Conservation (phyloP, 1,140 invertebrate species). For the Hestina assimilis region DNA sequence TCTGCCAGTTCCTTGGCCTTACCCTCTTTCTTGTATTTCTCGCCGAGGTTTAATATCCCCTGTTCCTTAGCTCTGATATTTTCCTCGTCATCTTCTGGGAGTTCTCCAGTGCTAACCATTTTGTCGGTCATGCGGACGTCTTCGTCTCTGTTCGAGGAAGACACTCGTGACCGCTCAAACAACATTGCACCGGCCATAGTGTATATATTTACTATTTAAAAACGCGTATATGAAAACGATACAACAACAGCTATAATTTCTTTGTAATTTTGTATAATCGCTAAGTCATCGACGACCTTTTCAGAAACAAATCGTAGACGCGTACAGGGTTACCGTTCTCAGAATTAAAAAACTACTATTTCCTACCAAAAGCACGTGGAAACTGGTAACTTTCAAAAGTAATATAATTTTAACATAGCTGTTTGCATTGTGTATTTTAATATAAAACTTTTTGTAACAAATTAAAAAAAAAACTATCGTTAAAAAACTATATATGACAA, state of each 20-base stretch:
- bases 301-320: conserved; percentile 75
- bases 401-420: no score
- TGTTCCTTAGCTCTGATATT: conserved; percentile 93
- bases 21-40: conserved; percentile 93
- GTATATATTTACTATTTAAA: conserved; percentile 72
- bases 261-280: conserved; percentile 77
- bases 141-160: conserved; percentile 85
- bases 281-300: conserved; percentile 76
- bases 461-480: no score
- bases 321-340: conserved; percentile 54
- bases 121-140: conserved; percentile 84
- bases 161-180: conserved; percentile 88
- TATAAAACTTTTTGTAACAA: not conserved
- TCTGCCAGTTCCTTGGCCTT: conserved; percentile 96
- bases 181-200: conserved; percentile 92
- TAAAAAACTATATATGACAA: no score
- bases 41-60: conserved; percentile 92
- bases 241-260: conserved; percentile 66
- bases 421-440: no score
- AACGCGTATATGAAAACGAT: conserved; percentile 57
- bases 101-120: conserved; percentile 84
- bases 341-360: conserved; percentile 26
- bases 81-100: conserved; percentile 90
- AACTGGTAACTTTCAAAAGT: not conserved
- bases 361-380: conserved; percentile 2